A percentile compares a stretch with the other conserved stretches of the same genome.
Evolutionary conservation across 2,888 invertebrate species (phyloP).

Genomic region (Lamellibrachia columna): DNA sequence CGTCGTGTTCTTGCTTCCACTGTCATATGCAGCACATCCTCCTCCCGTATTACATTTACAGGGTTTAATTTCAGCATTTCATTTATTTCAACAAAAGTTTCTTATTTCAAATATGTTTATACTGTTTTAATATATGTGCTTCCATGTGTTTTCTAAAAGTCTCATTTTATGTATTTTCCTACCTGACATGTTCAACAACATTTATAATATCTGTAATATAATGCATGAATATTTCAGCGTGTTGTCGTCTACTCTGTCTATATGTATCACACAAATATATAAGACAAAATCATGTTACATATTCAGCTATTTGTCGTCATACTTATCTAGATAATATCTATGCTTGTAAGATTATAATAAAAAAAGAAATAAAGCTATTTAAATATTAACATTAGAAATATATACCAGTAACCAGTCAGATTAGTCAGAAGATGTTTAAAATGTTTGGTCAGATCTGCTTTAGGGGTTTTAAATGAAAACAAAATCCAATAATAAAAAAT

Average conservation of each 20-base stretch:
- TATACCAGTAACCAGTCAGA: background rate
- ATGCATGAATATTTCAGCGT: background rate
- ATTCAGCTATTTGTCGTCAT: background rate
- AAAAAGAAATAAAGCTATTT: background rate
- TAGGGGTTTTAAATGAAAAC: too few species aligned
- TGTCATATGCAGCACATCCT: background rate
- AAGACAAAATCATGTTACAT: background rate
- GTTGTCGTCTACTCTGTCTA: background rate
- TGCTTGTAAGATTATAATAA: background rate
- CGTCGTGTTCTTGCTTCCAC: background rate
- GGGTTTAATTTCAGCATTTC: background rate
- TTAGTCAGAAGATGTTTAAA: background rate
- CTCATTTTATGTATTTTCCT: background rate
- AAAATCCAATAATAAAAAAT: too few species aligned
- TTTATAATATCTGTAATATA: background rate
- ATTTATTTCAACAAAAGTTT: background rate
- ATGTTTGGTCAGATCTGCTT: background rate
- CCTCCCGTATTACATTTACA: background rate
- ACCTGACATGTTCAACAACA: background rate
- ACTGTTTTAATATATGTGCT: background rate
- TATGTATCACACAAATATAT: background rate
- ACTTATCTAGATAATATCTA: background rate
- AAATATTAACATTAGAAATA: background rate
- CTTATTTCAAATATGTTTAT: background rate
- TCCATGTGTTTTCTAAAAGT: background rate